Base-by-base conservation (phyloP, 2,797 vertebrate species). In the Hephaestus fuliginosus region DNA sequence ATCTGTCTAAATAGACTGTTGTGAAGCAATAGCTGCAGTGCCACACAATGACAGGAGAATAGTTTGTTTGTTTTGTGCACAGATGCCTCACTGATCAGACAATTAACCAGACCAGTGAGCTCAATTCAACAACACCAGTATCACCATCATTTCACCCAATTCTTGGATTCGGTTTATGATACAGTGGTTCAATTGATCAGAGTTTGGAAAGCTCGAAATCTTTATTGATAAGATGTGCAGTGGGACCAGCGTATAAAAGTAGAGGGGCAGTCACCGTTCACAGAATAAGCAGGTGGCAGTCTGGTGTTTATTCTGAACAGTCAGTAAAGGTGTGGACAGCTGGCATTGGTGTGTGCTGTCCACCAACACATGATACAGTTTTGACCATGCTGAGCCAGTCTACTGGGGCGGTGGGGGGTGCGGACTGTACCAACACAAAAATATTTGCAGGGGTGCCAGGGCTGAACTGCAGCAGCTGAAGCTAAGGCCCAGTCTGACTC, bases 401-500 rank as follows among this genome's bases (percentile, higher is more conserved):
- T 60, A 67, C 76, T 62, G 69, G 39, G 25, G n/a, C 30, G 28
- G 70, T 15, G 33, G 49, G 65, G 82, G 73, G 44, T 33, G 36
- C 36, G 76, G 85, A 57, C 60, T 84, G 56, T 81, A 89, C 84
- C 90, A 93, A 70, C 49, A 49, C 64, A 74, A 39, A 84, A 58
- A 70, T 46, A 62, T 91, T 71, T 22, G 69, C 8, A 65, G 84
- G 88, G 91, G 87, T 63, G 58, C 71, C 11, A 39, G 70, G 51
- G 74, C 76, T 64, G 66, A 80, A 71, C 76, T 70, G 66, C 57
- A 88, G 89, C 92, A 92, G 90, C 92, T 91, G 89, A 88, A 51
- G 60, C 72, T 12, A 62, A 75, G 69, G 83, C 53, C 81, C 76
- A 58, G 82, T 80, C 87, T 93, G 89, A 92, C 80, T 92, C 80